phyloP scores from a whole-genome alignment of 2,113 vertebrate genomes.

The Paraplagusia blochii region DNA sequence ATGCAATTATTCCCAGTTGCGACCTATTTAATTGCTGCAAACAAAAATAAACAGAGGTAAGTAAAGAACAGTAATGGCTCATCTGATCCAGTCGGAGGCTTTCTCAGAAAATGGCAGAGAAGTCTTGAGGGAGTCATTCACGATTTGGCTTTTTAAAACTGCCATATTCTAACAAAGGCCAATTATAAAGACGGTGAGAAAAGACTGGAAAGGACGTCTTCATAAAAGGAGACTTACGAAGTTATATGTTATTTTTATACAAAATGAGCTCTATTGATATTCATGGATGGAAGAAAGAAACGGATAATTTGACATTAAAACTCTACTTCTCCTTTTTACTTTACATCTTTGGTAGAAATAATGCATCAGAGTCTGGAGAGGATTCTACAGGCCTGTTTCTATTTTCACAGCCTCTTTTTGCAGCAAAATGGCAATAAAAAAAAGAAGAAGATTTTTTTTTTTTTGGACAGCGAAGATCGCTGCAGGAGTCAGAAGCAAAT shows the following conservation, averaged over 20 bases:
- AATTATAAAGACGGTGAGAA: conserved; percentile 50
- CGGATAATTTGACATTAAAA: conserved; percentile 38
- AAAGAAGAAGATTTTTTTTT: too few species aligned
- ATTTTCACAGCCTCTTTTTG: too few species aligned
- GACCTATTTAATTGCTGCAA: conserved; percentile 74
- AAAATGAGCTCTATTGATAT: conserved; percentile 42
- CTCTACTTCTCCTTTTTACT: conserved; percentile 25
- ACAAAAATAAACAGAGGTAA: conserved; percentile 72
- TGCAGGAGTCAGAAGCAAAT: too few species aligned
- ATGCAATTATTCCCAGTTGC: conserved; percentile 71
- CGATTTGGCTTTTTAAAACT: conserved; percentile 51
- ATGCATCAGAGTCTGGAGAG: conserved; percentile 29
- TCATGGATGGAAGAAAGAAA: conserved; percentile 29
- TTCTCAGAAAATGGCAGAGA: conserved; percentile 55
- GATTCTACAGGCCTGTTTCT: not conserved
- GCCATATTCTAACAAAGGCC: conserved; percentile 58
- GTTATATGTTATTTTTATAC: conserved; percentile 51
- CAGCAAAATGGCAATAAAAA: too few species aligned
- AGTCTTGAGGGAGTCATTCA: conserved; percentile 60
- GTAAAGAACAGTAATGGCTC: conserved; percentile 60
- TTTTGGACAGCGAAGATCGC: too few species aligned
- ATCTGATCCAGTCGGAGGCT: conserved; percentile 61
- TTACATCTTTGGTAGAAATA: conserved; percentile 25
- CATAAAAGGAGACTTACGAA: conserved; percentile 29
- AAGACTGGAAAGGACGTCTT: conserved; percentile 14